Evolutionary conservation across 2,113 vertebrate species (phyloP), one percentile per base, ranked within the genome.

Genomic region (Vidua chalybeata): DNA sequence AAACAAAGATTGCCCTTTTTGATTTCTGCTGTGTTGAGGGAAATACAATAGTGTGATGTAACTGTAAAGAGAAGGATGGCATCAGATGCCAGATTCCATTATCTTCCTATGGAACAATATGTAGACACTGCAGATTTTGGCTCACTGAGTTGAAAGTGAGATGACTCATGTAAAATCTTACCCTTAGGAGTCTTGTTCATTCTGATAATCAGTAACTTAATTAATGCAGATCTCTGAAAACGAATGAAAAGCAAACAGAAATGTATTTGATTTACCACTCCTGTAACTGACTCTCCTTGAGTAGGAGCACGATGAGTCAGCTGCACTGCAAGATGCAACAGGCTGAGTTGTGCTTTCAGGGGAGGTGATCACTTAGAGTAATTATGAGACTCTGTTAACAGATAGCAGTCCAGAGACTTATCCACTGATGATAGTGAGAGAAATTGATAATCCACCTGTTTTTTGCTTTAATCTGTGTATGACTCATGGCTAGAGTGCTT

Each of bases 241-340:
- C 23, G 92, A 90, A 94, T 87, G 94, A 92, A 94, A 94, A 94
- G 83, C 88, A 88, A 96, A 95, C 85, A 96, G 85, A 88, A 88
- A 59, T 84, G 16, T 78, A 84, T 86, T 95, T 94, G 86, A 94
- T 95, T 94, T 92, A 80, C 79, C 94, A 90, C 94, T 94, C 92
- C 83, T 86, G 54, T 95, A 96, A 92, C 92, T 86, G 92, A 62
- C 75, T 94, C 23, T 55, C 56, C 67, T 79, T n/a, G 71, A 62
- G 64, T 2, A 91, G 66, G 59, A 90, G 46, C 43, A 51, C 5
- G 18, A 55, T 84, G 54, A 92, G n/a, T 86, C 75, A 77, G 63
- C 94, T 74, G 30, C 35, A 14, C 2, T 77, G 79, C 95, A 90
- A 86, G 95, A 92, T 67, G 30, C 51, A 95, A 95, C 92, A 95